Base-by-base conservation (phyloP, 1,140 invertebrate genomes). In the Eurosta solidaginis region DNA sequence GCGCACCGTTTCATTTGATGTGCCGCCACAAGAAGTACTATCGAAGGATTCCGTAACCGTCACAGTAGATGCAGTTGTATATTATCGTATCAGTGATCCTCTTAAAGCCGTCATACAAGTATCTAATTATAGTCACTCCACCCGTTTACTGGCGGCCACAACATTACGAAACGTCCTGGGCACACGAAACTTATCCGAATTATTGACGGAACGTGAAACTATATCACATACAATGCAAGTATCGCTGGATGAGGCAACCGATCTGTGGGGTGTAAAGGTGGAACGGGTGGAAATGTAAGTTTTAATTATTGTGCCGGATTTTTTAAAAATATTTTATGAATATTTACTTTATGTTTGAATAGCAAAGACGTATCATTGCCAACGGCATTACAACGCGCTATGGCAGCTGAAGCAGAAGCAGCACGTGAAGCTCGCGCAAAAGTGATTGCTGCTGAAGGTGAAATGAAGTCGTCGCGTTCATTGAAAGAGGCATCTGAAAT, bases 241-340 rank as follows among this genome's bases (percentile, higher is more conserved):
- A 78, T 87, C 86, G 9, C 76, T 88, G 42, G 86, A 88, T 85
- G 95, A 96, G 79, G 96, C 96, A 10, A 98, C 97, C 5, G 96
- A 97, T 85, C 95, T 95, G 45, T 98, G 97, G 97, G 97, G 97
- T 20, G 96, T 98, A 22, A 97, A 98, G 89, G 96, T 98, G 1
- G 96, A 98, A 88, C 90, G 96, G 80, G 96, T 98, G 29, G 96
- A 98, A 92, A 96, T 98, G 95, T 97, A 89, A 93, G 92, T 88
- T 63, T 63, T 63, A 9, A 6, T 68, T 4, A 5, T 68, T 42
- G 10, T 10, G 2, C n/a, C 2, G 2, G 80, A 76, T 27, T 74
- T 20, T 25, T 68, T 45, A 17, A 5, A 22, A 73, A 42, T 73
- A 14, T 10, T 6, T 40, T 10, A 1, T 44, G n/a, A 74, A 74